Evolutionary conservation across 2,888 invertebrate genomes (phyloP), one percentile per base, ranked within the genome.

Genomic region (Aproaerema taeniolella): DNA sequence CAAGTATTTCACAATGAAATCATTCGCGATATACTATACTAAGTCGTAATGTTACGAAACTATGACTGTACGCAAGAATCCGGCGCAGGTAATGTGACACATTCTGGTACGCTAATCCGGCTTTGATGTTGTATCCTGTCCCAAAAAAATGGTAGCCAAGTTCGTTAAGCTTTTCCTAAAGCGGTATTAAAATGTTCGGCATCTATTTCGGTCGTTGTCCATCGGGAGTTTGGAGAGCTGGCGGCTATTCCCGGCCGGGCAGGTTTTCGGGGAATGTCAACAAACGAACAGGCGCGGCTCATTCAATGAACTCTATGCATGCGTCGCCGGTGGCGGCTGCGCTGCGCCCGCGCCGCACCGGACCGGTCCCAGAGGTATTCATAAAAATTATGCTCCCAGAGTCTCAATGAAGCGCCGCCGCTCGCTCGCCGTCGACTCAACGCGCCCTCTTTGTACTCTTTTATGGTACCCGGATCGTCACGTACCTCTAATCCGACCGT

Each of bases 181-280:
- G 73, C 72, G 72, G 73, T 60, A 69, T 73, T 69, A 68, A 68
- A 39, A 72, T 77, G 67, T 73, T 70, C 55, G 60, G 66, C 55
- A 64, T 78, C 81, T 85, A 85, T 85, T 85, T 83, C 66, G 67
- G 82, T 73, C 71, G 68, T 53, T 69, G 74, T 76, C 78, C 76
- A 75, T 70, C 73, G 78, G 80, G 81, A 68, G 61, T 59, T 57
- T 57, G 53, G 64, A 59, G 66, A 61, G n/a, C n/a, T n/a, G n/a
- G 66, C 65, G 56, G 75, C 77, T 83, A 82, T 83, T 81, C 77
- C 75, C 73, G 71, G 80, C 81, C 64, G 67, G 78, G 81, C 85
- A 81, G 82, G 85, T 86, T 86, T 85, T 85, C 79, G 83, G 83
- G 80, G 83, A 85, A 83, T 83, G 85, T 86, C 85, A 86, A 85